These are phyloP conservation scores for Schizaphis graminum DNA, from an alignment of 2,888 invertebrate genomes.

Conservation along the genomic window DNA sequence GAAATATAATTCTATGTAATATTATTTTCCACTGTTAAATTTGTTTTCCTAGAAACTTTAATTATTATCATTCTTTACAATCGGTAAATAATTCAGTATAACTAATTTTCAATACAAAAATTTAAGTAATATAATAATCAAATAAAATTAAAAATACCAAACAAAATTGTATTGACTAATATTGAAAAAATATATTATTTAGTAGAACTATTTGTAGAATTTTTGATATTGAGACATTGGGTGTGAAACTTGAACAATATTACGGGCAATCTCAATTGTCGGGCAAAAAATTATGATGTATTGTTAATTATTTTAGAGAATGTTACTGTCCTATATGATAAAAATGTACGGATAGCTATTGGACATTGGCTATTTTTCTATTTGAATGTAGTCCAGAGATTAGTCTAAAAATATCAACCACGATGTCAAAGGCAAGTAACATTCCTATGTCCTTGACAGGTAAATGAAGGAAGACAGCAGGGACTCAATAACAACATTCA, in stretches of 20 bases:
- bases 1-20: no score
- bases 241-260: not conserved
- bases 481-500: not conserved
- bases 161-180: not conserved
- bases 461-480: not conserved
- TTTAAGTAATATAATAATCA: not conserved
- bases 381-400: constrained; percentile 60
- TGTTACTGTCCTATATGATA: not conserved
- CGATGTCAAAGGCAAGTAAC: constrained; percentile 22
- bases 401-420: constrained; percentile 45
- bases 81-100: not conserved
- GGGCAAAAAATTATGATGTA: not conserved
- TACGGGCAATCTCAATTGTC: not conserved
- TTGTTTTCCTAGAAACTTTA: no score
- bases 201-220: not conserved
- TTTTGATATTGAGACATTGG: not conserved
- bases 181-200: no score
- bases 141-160: not conserved
- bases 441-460: constrained; percentile 29
- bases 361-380: constrained; percentile 11
- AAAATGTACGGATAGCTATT: not conserved
- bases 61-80: no score
- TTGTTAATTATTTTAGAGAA: not conserved
- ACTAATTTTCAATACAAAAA: not conserved
- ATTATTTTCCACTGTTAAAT: not conserved